Evolutionary conservation across 2,888 invertebrate species (phyloP).

Genomic region (Palloptera scutellata): DNA sequence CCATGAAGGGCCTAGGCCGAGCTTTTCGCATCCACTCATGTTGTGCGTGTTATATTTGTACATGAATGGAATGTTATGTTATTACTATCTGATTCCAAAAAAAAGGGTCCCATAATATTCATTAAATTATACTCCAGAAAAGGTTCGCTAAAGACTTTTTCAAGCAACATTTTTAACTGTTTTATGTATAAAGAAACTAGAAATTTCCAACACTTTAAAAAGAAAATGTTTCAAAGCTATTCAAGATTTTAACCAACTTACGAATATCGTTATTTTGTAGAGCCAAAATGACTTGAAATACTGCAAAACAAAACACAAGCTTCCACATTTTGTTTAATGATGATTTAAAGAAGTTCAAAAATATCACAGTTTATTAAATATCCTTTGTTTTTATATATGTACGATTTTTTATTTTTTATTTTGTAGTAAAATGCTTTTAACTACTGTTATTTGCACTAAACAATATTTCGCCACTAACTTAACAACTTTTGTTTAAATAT

Average conservation of each 20-base stretch:
- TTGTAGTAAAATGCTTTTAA: not conserved
- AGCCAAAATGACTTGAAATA: conserved; percentile 45
- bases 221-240: not conserved
- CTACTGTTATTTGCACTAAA: conserved; percentile 5
- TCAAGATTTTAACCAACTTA: conserved; percentile 40
- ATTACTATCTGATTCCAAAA: too few relatives aligned
- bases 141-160: too few relatives aligned
- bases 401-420: conserved; percentile 7
- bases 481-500: not conserved
- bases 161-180: too few relatives aligned
- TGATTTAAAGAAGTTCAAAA: conserved; percentile 16
- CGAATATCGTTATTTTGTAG: conserved; percentile 46
- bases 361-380: conserved; percentile 26
- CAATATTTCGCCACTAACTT: too few relatives aligned
- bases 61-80: too few relatives aligned
- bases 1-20: too few relatives aligned
- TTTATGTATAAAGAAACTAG: too few relatives aligned
- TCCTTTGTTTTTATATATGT: conserved; percentile 22
- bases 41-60: too few relatives aligned
- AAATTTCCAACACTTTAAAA: too few relatives aligned
- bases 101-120: too few relatives aligned
- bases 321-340: conserved; percentile 48
- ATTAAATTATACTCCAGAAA: too few relatives aligned
- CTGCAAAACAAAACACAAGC: conserved; percentile 42
- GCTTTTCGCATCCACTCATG: too few relatives aligned